These are phyloP conservation scores for Oriolus oriolus DNA, from an alignment of 2,113 vertebrate species.

Conservation along the genomic window DNA sequence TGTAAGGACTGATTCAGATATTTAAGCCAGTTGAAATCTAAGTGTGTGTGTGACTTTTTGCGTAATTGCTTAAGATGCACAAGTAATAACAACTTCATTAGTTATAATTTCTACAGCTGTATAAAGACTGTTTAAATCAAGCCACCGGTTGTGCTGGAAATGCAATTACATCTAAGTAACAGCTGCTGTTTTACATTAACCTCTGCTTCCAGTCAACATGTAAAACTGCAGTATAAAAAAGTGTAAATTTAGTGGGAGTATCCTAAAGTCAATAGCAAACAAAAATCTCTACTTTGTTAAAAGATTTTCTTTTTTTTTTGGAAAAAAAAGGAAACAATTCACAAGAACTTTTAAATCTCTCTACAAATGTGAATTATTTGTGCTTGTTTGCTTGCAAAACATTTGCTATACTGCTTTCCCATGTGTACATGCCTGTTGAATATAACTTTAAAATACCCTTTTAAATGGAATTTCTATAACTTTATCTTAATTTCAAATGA, in stretches of 20 bases:
- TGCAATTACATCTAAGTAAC: neutral
- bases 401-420: neutral
- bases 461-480: neutral
- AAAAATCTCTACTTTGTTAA: neutral
- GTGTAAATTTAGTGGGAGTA: neutral
- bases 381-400: neutral
- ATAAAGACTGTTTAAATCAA: neutral
- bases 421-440: neutral
- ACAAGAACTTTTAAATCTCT: neutral
- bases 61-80: neutral
- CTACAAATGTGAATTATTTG: neutral
- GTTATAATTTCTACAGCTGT: neutral
- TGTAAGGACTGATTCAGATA: neutral
- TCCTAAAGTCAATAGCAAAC: neutral
- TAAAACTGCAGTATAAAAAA: neutral
- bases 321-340: neutral
- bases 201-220: neutral
- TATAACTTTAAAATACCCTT: neutral
- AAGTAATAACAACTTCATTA: neutral
- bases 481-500: conserved; percentile 27
- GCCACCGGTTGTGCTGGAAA: neutral
- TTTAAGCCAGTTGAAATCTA: neutral
- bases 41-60: neutral
- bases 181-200: neutral
- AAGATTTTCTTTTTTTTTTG: neutral